Base-by-base conservation (phyloP, 2,113 vertebrate species). In the Ictalurus punctatus region DNA sequence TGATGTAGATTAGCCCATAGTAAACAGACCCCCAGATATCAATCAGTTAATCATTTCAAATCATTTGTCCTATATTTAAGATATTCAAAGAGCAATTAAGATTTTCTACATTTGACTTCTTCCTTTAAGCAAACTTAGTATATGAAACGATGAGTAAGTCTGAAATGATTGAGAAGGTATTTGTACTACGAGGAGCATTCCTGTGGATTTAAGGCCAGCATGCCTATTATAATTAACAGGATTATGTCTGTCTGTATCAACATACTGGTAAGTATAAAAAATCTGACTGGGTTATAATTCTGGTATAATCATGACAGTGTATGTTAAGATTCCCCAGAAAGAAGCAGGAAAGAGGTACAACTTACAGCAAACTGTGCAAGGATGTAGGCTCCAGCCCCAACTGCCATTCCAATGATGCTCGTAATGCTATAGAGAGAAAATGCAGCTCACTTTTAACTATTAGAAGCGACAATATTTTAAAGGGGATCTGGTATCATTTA, bases 291-390 rank as follows among this genome's bases (percentile, higher is more conserved):
- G 74, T 78, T 78, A 48, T 23, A 78, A 12, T 48, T 85, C 76
- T 67, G 59, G 9, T 85, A 90, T 90, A 58, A 48, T 48, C 48
- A 48, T 48, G 7, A 0, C 48, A 48, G 48, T 4, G 48, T 10
- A 10, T 52, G 48, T 52, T 52, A 52, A 52, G 48, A 52, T 52
- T 52, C 48, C 48, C 48, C 48, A 52, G 48, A 52, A 52, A 52
- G 48, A 52, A 52, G 48, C 48, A 52, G 48, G 48, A 52, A 52
- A 52, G 88, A 54, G 79, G 67, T 73, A 16, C 23, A 78, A 97
- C 98, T 98, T 94, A 99, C 98, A 92, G 98, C 98, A 78, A 99
- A 98, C 88, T 94, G 96, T 25, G 97, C 96, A 90, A 99, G 94
- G 93, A 98, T 94, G 92, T 97, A 97, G 90, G 98, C 97, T 34